phyloP scores from a whole-genome alignment of 2,113 vertebrate genomes.

The Atherinomorus stipes region DNA sequence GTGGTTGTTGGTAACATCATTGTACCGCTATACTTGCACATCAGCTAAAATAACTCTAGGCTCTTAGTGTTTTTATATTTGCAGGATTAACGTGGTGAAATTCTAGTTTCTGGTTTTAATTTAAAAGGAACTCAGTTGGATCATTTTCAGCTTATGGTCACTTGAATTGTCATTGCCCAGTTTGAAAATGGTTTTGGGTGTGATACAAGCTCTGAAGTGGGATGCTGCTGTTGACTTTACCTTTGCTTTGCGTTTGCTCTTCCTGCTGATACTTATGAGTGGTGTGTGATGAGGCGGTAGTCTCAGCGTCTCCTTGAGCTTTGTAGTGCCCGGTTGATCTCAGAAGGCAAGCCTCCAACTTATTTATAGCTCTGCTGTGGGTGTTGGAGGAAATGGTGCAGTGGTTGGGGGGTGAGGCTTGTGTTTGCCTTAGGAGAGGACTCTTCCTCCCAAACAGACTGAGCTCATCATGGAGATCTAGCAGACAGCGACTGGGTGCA shows the following conservation, averaged over 20 bases:
- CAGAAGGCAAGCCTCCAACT: conserved; percentile 53
- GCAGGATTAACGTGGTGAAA: background rate
- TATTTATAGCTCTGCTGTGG: conserved; percentile 74
- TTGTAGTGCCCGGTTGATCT: conserved; percentile 61
- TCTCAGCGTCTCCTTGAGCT: conserved; percentile 53
- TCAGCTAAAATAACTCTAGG: background rate
- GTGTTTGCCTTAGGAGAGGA: conserved; percentile 49
- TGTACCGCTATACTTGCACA: background rate
- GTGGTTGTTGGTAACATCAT: background rate
- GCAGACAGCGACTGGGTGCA: conserved; percentile 24
- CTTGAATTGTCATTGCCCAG: background rate
- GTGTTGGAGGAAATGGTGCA: conserved; percentile 73
- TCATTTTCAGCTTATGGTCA: conserved; percentile 7
- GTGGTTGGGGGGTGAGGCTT: conserved; percentile 48
- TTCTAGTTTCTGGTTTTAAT: no score
- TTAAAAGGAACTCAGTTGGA: no score
- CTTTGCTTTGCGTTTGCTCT: conserved; percentile 28
- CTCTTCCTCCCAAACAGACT: conserved; percentile 55
- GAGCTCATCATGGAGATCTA: conserved; percentile 42
- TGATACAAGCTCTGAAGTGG: background rate
- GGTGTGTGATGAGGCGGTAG: conserved; percentile 45
- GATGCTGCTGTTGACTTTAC: conserved; percentile 12
- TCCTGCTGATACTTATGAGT: conserved; percentile 34
- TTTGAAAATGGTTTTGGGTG: background rate
- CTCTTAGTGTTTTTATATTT: background rate